Base-by-base conservation (phyloP, 2,888 invertebrate genomes). In the Mechanitis messenoides region DNA sequence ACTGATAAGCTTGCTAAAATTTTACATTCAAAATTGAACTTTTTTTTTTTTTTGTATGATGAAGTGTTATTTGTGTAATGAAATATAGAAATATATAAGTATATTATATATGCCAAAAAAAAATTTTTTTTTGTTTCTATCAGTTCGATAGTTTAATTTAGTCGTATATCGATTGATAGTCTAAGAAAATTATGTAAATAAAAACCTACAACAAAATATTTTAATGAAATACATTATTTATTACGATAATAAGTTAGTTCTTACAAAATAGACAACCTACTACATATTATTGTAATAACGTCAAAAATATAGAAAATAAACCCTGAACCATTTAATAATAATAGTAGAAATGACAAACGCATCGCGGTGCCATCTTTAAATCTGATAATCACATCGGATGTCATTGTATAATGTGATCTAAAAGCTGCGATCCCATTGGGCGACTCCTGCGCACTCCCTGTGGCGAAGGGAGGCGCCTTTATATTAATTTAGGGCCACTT, bases 291-390 rank as follows among this genome's bases (percentile, higher is more conserved):
- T 28, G 33, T 31, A 38, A 12, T 7, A 50, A 11, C 50, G 31
- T 11, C 28, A 50, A 5, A 7, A 9, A 50, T 5, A 50, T 50
- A 11, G 11, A 31, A 11, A 20, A 50, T 50, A 50, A 31, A 50
- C 31, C 9, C 31, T 11, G 28, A 33, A 50, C 45, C 58, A 35
- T 28, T n/a, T 58, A 65, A 65, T 71, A 72, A 72, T 72, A 72
- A 72, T 71, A 71, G 56, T 63, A 62, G 63, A 58, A 67, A 42
- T 54, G 61, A 72, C 72, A 71, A 74, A 68, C 69, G 67, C 67
- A 71, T 67, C 67, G 65, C 69, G 81, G 82, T 83, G 84, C 85
- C 87, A 88, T 87, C 85, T 85, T 87, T 85, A 76, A 85, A 84
- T 73, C 69, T 68, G 66, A 62, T 67, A 67, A 65, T 67, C 69